Evolutionary conservation across 2,797 vertebrate genomes (phyloP).

Genomic region (Neolamprologus multifasciatus): DNA sequence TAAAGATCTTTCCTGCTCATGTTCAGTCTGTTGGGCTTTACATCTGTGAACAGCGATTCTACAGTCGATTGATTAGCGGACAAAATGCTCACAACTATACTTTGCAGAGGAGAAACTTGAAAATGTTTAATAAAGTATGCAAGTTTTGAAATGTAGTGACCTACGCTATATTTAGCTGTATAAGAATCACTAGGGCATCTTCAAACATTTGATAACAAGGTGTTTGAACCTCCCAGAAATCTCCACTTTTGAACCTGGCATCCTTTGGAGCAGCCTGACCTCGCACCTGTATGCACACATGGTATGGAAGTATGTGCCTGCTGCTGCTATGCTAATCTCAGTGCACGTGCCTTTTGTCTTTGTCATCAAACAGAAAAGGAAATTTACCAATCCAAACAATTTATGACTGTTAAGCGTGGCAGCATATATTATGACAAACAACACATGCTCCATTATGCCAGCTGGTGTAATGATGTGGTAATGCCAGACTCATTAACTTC

Average conservation of each 20-base stretch:
- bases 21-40: not conserved
- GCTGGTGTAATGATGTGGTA: constrained; percentile 98
- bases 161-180: not conserved
- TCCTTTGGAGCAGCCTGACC: not conserved
- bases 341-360: not conserved
- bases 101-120: not conserved
- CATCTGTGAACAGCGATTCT: not conserved
- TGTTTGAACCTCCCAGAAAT: not conserved
- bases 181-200: not conserved
- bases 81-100: accelerated
- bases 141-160: not conserved
- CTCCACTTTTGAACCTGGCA: not conserved
- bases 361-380: constrained; percentile 41
- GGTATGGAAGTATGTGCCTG: not conserved
- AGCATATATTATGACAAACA: constrained; percentile 98
- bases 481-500: constrained; percentile 98
- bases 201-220: not conserved
- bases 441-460: constrained; percentile 96
- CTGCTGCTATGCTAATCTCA: not conserved
- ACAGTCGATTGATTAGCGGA: not conserved
- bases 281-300: not conserved
- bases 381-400: constrained; percentile 87
- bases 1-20: not conserved
- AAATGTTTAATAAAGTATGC: not conserved
- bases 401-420: constrained; percentile 92